Conservation (phyloP, 1,140 invertebrate genomes). For the Antheraea pernyi region DNA sequence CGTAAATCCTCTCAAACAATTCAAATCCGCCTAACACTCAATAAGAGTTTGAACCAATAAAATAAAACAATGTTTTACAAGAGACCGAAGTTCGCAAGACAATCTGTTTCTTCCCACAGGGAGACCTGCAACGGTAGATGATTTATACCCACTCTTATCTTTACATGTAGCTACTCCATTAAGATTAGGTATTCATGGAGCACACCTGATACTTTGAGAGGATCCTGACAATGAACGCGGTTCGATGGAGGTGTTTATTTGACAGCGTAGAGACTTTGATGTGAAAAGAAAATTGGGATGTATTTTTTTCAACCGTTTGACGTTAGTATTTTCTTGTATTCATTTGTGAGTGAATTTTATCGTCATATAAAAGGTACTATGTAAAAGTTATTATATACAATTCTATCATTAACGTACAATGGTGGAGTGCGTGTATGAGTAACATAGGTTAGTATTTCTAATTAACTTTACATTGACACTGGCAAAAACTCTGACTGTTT, state of each 20-base stretch:
- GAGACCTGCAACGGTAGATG: constrained; percentile 58
- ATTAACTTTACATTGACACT: too few relatives aligned
- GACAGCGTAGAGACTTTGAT: neutral
- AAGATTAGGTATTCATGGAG: constrained; percentile 72
- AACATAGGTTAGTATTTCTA: too few relatives aligned
- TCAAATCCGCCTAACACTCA: neutral
- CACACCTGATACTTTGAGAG: constrained; percentile 71
- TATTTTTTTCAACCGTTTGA: neutral
- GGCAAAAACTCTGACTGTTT: too few relatives aligned
- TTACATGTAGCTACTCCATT: constrained; percentile 53
- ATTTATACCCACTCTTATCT: constrained; percentile 63
- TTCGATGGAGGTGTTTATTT: neutral
- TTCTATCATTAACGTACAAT: too few relatives aligned
- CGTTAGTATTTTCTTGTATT: neutral
- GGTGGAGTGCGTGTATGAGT: too few relatives aligned
- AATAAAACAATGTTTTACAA: constrained; percentile 37
- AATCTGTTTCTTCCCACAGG: constrained; percentile 69
- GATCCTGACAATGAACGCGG: constrained; percentile 34
- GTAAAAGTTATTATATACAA: too few relatives aligned
- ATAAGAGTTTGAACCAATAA: constrained; percentile 22
- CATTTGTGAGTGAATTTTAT: too few relatives aligned
- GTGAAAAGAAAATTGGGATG: neutral
- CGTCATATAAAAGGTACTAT: too few relatives aligned
- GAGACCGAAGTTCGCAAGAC: constrained; percentile 20
- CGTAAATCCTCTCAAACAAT: neutral